A percentile compares a stretch with the other conserved stretches of the same genome.
Conservation (phyloP, 2,113 vertebrate species). For the Kryptolebias marmoratus region DNA sequence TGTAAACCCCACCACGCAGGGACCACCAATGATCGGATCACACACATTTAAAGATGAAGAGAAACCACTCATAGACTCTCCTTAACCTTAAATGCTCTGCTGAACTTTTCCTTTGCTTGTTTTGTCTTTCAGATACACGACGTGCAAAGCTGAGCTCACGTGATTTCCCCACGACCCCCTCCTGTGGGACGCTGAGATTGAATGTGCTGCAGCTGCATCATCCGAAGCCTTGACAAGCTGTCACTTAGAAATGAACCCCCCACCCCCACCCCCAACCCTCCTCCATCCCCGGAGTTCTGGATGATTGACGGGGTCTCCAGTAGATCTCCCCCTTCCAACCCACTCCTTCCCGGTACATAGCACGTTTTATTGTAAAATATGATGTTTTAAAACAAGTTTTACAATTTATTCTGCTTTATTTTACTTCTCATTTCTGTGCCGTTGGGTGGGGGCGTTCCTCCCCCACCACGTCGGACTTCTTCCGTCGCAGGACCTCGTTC, state of each 20-base stretch:
- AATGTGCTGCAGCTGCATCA: constrained; percentile 47
- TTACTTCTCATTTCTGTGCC: neutral
- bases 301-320: constrained; percentile 40
- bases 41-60: too few relatives aligned
- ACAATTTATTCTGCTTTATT: neutral
- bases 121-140: constrained; percentile 13
- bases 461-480: neutral
- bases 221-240: constrained; percentile 66
- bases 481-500: constrained; percentile 18
- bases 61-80: neutral
- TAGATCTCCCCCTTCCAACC: neutral
- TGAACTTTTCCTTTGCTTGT: constrained; percentile 2
- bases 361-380: neutral
- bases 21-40: too few relatives aligned
- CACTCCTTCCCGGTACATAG: neutral
- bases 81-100: neutral
- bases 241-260: constrained; percentile 35
- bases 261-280: neutral
- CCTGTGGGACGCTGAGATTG: constrained; percentile 24
- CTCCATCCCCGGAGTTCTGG: constrained; percentile 25
- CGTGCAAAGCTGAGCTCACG: constrained; percentile 13
- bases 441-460: neutral
- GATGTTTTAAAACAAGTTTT: neutral
- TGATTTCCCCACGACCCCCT: neutral
- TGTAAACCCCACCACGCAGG: neutral